Percentiles rank a stretch among this genome's conserved stretches.
Evolutionary conservation across 1,140 invertebrate genomes (phyloP).

Genomic region (Lepidostoma basale): DNA sequence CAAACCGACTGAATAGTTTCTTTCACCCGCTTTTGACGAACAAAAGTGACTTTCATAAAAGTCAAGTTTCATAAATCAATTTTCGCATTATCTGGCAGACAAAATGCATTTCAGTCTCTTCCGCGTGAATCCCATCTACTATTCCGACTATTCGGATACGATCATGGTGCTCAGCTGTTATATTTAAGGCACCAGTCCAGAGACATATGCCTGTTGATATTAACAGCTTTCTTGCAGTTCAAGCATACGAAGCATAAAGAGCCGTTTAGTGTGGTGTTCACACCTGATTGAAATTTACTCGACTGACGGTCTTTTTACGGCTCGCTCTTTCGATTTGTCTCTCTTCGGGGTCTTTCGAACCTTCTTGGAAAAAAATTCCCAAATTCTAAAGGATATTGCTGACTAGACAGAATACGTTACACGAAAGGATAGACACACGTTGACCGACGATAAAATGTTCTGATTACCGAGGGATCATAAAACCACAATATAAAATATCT

Average conservation of each 20-base stretch:
- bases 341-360: not conserved
- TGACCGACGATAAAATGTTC: too few relatives aligned
- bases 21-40: constrained; percentile 39
- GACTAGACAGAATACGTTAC: too few relatives aligned
- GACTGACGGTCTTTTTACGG: constrained; percentile 1
- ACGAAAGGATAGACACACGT: too few relatives aligned
- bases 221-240: constrained; percentile 41
- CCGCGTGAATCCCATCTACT: constrained; percentile 67
- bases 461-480: too few relatives aligned
- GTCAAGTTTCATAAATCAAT: constrained; percentile 56
- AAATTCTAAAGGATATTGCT: too few relatives aligned
- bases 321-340: constrained; percentile 4
- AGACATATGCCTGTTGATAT: constrained; percentile 34
- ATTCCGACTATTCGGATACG: constrained; percentile 69
- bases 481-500: too few relatives aligned
- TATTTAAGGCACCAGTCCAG: constrained; percentile 40
- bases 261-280: constrained; percentile 20
- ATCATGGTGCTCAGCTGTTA: constrained; percentile 46
- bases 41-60: constrained; percentile 50
- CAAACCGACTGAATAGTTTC: not conserved
- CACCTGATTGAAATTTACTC: constrained; percentile 23
- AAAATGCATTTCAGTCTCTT: constrained; percentile 64
- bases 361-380: constrained; percentile 17
- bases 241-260: constrained; percentile 41
- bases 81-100: constrained; percentile 50